A percentile compares a stretch with the other conserved stretches of the same genome.
Evolutionary conservation across 2,888 invertebrate genomes (phyloP).

Genomic region (Ashinkailepas kermadecensis): DNA sequence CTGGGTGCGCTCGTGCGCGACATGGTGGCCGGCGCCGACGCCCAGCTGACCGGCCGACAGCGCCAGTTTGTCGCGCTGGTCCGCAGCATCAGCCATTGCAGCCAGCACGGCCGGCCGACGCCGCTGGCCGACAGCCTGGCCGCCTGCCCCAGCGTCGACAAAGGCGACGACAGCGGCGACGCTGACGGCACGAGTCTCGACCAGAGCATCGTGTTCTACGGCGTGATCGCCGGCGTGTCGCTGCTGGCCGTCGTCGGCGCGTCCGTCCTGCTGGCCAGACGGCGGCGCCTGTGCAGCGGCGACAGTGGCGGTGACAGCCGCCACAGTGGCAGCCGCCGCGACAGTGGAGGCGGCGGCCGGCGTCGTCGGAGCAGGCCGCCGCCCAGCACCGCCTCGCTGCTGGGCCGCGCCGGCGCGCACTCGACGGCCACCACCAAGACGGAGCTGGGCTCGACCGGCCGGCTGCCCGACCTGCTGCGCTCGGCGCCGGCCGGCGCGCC

Average conservation of each 20-base stretch:
- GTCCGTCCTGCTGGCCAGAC: background rate
- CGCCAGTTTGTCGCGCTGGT: background rate
- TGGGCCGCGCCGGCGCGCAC: background rate
- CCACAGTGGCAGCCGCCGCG: background rate
- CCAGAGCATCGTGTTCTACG: background rate
- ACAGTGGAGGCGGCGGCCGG: background rate
- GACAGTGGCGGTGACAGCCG: background rate
- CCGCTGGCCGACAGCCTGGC: background rate
- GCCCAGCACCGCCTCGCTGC: background rate
- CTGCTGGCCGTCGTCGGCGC: background rate
- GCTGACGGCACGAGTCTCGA: background rate
- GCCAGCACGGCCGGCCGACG: background rate
- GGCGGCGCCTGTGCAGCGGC: background rate
- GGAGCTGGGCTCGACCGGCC: too few relatives aligned
- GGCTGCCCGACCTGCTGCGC: background rate
- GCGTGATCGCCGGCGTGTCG: background rate
- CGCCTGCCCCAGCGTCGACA: background rate
- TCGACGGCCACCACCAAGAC: background rate
- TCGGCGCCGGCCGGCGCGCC: background rate
- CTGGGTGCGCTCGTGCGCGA: background rate
- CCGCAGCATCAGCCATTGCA: background rate
- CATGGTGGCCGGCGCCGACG: background rate
- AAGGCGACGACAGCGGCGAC: background rate
- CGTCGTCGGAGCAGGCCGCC: background rate
- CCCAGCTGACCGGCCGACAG: background rate